A percentile compares a stretch with the other conserved stretches of the same genome.
Conservation (phyloP, 2,888 invertebrate genomes). For the Caenorhabditis macrosperma region DNA sequence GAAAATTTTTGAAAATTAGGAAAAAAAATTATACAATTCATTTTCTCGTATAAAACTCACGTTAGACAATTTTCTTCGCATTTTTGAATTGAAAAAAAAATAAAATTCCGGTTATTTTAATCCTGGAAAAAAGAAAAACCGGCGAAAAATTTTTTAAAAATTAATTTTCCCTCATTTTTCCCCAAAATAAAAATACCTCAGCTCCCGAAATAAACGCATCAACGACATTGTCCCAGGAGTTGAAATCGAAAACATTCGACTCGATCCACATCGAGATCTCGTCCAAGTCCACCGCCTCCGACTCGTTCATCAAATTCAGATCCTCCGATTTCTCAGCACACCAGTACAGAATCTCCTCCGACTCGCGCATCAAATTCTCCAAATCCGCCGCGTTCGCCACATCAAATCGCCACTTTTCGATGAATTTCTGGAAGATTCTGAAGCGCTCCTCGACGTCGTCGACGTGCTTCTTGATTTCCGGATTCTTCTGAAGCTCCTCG, state of each 20-base stretch:
- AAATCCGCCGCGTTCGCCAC: constrained; percentile 42
- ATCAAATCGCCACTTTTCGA: constrained; percentile 34
- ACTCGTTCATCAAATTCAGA: constrained; percentile 24
- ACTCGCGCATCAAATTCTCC: constrained; percentile 58
- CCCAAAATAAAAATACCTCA: too few species aligned
- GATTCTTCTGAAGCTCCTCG: not conserved
- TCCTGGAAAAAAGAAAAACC: too few species aligned
- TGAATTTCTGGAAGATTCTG: constrained; percentile 12
- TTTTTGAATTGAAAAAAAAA: too few species aligned
- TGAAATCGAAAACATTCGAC: constrained; percentile 42
- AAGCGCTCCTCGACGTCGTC: constrained; percentile 8
- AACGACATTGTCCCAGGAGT: constrained; percentile 39
- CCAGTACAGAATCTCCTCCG: constrained; percentile 62
- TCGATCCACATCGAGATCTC: constrained; percentile 51
- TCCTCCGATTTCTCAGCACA: constrained; percentile 46
- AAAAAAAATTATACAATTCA: too few species aligned
- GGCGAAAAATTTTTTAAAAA: too few species aligned
- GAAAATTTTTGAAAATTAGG: too few species aligned
- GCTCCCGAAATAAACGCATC: constrained; percentile 7
- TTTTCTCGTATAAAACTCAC: too few species aligned
- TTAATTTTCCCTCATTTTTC: too few species aligned
- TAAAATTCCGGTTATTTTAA: too few species aligned
- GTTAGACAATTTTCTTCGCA: too few species aligned
- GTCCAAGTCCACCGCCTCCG: constrained; percentile 34
- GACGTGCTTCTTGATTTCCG: constrained; percentile 12